Percentiles rank a stretch among this genome's conserved stretches.
phyloP scores from a whole-genome alignment of 2,113 vertebrate species.

The Actinemys pallida region DNA sequence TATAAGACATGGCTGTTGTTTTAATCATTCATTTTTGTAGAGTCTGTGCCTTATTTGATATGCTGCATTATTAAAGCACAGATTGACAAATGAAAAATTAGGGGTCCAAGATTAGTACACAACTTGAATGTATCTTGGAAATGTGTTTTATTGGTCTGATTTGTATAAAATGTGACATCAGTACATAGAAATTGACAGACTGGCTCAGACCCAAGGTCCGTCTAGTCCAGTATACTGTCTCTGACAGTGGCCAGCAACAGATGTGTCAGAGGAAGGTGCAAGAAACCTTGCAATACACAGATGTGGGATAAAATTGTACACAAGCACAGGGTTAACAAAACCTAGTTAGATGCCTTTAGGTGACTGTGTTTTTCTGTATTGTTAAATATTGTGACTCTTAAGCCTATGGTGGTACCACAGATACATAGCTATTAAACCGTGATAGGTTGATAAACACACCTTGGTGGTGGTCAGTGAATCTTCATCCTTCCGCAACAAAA shows the following conservation, averaged over 20 bases:
- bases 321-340: neutral
- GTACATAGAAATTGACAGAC: neutral
- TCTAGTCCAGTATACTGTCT: fast-evolving
- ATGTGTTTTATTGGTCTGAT: fast-evolving
- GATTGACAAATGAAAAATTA: no score
- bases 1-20: neutral
- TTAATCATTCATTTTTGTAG: neutral
- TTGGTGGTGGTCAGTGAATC: neutral
- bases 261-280: neutral
- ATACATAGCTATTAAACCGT: neutral
- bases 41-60: neutral
- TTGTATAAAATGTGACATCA: neutral
- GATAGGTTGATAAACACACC: neutral
- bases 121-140: neutral
- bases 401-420: neutral
- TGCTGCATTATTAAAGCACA: no score
- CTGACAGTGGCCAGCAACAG: neutral
- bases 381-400: neutral
- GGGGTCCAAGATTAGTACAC: neutral
- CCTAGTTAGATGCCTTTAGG: neutral
- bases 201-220: neutral
- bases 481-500: fast-evolving
- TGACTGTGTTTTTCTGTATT: neutral
- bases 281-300: neutral
- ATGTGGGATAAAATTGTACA: neutral